Conservation (phyloP, 2,797 vertebrate species). For the Phylloscopus collybita region DNA sequence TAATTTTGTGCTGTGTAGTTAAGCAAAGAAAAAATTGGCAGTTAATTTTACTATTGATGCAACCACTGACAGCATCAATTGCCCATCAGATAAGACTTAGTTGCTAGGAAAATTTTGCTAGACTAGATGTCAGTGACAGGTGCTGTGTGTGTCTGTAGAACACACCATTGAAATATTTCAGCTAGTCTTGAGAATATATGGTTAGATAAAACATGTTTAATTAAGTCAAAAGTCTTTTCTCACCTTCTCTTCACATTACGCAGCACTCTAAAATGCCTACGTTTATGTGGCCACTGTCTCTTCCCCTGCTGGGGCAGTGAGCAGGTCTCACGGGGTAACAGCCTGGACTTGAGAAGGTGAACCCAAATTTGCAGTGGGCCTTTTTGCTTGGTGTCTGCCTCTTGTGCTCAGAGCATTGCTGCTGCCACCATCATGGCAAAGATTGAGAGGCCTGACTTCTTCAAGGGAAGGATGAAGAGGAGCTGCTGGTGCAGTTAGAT, state of each 20-base stretch:
- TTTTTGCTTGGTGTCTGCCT: neutral
- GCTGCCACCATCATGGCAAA: neutral
- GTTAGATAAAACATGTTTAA: neutral
- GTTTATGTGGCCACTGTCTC: neutral
- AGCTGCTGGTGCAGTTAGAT: neutral
- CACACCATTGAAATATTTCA: neutral
- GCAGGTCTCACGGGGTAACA: neutral
- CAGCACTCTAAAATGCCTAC: neutral
- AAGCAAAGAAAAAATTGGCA: neutral
- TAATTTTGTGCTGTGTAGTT: neutral
- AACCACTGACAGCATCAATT: neutral
- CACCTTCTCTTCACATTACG: neutral
- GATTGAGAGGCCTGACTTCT: neutral
- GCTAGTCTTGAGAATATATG: neutral
- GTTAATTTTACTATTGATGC: neutral
- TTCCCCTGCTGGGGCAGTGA: rapidly evolving
- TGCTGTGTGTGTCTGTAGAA: neutral
- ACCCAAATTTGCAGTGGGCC: neutral
- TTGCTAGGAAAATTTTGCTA: neutral
- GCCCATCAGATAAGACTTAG: neutral
- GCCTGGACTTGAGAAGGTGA: neutral
- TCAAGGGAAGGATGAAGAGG: neutral
- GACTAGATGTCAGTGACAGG: neutral
- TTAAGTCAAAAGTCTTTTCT: neutral
- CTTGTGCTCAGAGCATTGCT: neutral